Evolutionary conservation across 2,113 vertebrate genomes (phyloP), one percentile per base, ranked within the genome.

Genomic region (Vulpes lagopus): DNA sequence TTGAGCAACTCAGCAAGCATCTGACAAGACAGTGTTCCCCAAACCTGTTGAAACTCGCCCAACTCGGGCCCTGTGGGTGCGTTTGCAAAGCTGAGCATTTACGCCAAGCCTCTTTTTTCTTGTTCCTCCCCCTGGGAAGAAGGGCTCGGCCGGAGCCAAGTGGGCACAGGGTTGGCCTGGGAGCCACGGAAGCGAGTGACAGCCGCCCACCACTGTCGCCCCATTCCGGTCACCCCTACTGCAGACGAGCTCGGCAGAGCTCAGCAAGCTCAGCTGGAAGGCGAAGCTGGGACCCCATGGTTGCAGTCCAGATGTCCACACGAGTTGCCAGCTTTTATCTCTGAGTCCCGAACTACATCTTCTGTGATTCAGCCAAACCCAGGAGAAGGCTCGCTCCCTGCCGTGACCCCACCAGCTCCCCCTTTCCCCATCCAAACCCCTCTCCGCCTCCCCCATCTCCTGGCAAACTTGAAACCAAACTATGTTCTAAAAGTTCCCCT

Each of bases 21-120:
- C 97, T 98, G 98, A 96, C 98, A 98, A 98, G 97, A 98, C 97
- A 94, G 96, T 97, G 97, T 43, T 98, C 98, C 98, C 95, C 89
- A 91, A n/a, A 98, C 99, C 98, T 98, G 99, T 98, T 97, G 67
- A 60, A 98, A 99, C 99, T 98, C 96, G 98, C 98, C 95, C 95
- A 97, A 38, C 94, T 93, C 64, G 1, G 15, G 96, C 22, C 6
- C 97, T 98, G 93, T 71, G 57, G 96, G 95, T 92, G 92, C 97
- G 57, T 49, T 49, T 22, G 87, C 79, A n/a, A 96, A 97, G 97
- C 96, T 64, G 43, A 94, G 96, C 49, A 0, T 92, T 96, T 97
- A 91, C 78, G 89, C 95, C 30, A 85, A 96, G 85, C 60, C 88
- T 87, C 93, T 76, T 51, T 76, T 76, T 96, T 69, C 98, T 84